Base-by-base conservation (phyloP, 2,888 invertebrate genomes). In the Lycaena phlaeas region DNA sequence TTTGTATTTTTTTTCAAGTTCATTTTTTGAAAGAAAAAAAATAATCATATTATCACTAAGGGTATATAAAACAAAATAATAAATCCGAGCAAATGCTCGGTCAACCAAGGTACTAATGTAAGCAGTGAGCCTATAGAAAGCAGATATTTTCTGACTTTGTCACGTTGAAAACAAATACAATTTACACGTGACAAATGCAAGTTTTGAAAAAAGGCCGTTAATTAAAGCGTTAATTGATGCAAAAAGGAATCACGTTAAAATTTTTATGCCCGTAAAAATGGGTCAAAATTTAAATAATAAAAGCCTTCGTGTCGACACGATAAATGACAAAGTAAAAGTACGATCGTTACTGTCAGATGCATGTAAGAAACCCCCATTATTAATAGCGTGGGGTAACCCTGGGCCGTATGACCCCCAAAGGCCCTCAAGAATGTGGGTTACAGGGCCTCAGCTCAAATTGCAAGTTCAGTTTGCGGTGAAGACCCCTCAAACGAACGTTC, bases 261-360 rank as follows among this genome's bases (percentile, higher is more conserved):
- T 44, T 47, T 45, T 42, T 47, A 45, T 45, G 45, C 38, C 28
- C 31, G 31, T 45, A 49, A 49, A 49, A 49, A 47, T 49, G 45
- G 49, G 49, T 14, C 49, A 40, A 54, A 62, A 64, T 62, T 59
- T 59, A 56, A 61, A 60, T 56, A 59, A 62, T 59, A 61, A 61
- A 61, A 60, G 60, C 59, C 42, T 36, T 25, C 36, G 12, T 36
- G 50, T 46, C 51, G 54, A 64, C 57, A 59, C 63, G 59, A 73
- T 69, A 71, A 69, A 69, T 64, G 71, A 66, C 61, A 61, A 56
- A 59, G 64, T 67, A 65, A 66, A 70, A 70, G 66, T 70, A 64
- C 64, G 72, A 68, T 74, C 75, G 73, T 76, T 73, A 77, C 73
- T 76, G 79, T 77, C 78, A 77, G 68, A 64, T 62, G 68, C 77